These are phyloP conservation scores for Blera fallax DNA, from an alignment of 2,888 invertebrate species.

Conservation along the genomic window DNA sequence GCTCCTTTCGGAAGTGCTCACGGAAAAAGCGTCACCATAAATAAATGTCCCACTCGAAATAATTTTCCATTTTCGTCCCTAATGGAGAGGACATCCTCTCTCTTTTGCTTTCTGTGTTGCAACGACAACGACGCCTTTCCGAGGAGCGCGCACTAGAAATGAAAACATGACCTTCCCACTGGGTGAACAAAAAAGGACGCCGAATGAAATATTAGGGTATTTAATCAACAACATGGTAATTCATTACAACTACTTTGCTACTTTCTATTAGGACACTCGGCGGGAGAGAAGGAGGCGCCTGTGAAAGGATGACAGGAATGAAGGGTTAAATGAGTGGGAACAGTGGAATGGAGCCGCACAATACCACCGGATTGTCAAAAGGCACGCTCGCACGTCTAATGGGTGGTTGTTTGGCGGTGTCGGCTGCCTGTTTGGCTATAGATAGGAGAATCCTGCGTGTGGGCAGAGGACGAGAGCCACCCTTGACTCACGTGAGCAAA, in stretches of 20 bases:
- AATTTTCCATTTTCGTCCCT: conserved; percentile 45
- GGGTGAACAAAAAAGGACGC: conserved; percentile 18
- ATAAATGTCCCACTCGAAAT: conserved; percentile 34
- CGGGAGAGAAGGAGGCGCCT: not conserved
- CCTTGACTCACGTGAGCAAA: conserved; percentile 5
- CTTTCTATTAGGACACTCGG: conserved; percentile 48
- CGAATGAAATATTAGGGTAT: conserved; percentile 53
- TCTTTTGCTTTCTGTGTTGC: too few relatives aligned
- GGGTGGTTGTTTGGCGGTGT: not conserved
- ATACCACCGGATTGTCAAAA: conserved; percentile 23
- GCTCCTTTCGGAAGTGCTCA: not conserved
- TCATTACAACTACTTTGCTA: conserved; percentile 54
- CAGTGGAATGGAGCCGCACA: not conserved
- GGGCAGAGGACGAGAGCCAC: not conserved
- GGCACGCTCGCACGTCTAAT: conserved; percentile 35
- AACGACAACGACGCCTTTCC: not conserved
- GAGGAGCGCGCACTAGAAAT: not conserved
- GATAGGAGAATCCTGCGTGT: not conserved
- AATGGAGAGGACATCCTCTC: conserved; percentile 36
- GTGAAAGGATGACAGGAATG: conserved; percentile 15
- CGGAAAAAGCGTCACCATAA: conserved; percentile 30
- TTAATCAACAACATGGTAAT: conserved; percentile 66
- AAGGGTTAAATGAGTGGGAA: conserved; percentile 30
- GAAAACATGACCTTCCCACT: conserved; percentile 3
- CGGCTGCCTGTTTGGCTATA: not conserved